Evolutionary conservation across 1,140 invertebrate species (phyloP), one percentile per base, ranked within the genome.

Genomic region (Reticulitermes speratus): DNA sequence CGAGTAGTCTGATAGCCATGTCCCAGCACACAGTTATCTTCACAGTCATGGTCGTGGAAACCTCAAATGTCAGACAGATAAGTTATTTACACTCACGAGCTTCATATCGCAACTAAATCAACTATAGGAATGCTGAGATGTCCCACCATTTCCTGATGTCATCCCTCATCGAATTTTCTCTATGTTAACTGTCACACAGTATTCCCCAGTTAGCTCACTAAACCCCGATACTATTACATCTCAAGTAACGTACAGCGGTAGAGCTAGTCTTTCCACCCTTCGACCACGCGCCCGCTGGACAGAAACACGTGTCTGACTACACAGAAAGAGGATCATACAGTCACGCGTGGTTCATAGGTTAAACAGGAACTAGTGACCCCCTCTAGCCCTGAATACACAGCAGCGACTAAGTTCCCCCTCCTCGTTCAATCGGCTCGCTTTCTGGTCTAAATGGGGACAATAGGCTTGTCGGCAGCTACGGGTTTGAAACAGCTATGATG

Each of bases 401-500:
- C 65, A 75, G 65, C 25, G n/a, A 75, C 65, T 6, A 1, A 55
- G 52, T 55, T 75, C 65, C 65, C 65, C 65, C 55, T 75, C 7
- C 65, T 55, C 19, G 25, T 25, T 9, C 65, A 75, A 75, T 75
- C 65, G 65, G 65, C 65, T 75, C 65, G 65, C n/a, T 75, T 75
- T 75, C 65, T 75, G 65, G 25, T 75, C n/a, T 75, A 30, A 75
- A 30, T 75, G 65, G 65, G 65, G 65, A 75, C 65, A 75, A 75
- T 75, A 30, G 65, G 65, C 65, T 75, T 75, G 65, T 75, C 65
- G 65, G 65, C 65, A 75, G n/a, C 59, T n/a, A 75, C 65, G 65
- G 14, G 65, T n/a, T 75, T 75, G 25, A 21, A 25, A 30, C 65
- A 25, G 21, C 12, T 25, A 75, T 30, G 65, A 30, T 30, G 65